phyloP scores from a whole-genome alignment of 2,113 vertebrate genomes.

The Thunnus maccoyii region DNA sequence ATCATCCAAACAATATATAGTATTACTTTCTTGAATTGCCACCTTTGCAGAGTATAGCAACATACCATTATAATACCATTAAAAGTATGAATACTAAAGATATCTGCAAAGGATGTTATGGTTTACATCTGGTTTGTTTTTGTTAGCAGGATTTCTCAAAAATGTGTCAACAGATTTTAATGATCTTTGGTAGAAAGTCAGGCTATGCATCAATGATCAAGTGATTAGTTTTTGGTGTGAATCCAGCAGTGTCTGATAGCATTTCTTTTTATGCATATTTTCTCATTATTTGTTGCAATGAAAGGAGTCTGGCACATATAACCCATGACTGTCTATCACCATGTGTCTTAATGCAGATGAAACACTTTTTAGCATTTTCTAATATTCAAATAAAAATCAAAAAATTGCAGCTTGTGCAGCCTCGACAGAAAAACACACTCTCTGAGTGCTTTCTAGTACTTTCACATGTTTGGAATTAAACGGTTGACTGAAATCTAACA shows the following conservation, averaged over 20 bases:
- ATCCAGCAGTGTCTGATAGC: too few species aligned
- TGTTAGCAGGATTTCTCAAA: too few species aligned
- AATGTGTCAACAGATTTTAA: not conserved
- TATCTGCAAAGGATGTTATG: too few species aligned
- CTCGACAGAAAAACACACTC: not conserved
- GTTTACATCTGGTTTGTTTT: too few species aligned
- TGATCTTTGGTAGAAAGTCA: not conserved
- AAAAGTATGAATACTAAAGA: too few species aligned
- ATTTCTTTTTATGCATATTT: too few species aligned
- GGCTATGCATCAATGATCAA: too few species aligned
- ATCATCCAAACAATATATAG: too few species aligned
- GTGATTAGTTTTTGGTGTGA: too few species aligned
- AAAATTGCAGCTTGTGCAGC: not conserved
- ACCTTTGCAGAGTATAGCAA: not conserved
- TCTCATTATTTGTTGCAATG: too few species aligned
- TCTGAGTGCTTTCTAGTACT: slow-evolving; percentile 27
- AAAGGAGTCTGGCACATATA: not conserved
- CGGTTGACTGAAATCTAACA: slow-evolving; percentile 29
- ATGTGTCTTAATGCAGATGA: not conserved
- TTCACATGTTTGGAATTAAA: slow-evolving; percentile 33
- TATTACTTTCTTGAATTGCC: not conserved
- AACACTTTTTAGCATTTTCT: not conserved
- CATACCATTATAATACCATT: too few species aligned
- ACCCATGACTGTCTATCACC: not conserved
- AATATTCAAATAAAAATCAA: not conserved